Conservation (phyloP, 2,113 vertebrate species). For the Dasyornis broadbenti region DNA sequence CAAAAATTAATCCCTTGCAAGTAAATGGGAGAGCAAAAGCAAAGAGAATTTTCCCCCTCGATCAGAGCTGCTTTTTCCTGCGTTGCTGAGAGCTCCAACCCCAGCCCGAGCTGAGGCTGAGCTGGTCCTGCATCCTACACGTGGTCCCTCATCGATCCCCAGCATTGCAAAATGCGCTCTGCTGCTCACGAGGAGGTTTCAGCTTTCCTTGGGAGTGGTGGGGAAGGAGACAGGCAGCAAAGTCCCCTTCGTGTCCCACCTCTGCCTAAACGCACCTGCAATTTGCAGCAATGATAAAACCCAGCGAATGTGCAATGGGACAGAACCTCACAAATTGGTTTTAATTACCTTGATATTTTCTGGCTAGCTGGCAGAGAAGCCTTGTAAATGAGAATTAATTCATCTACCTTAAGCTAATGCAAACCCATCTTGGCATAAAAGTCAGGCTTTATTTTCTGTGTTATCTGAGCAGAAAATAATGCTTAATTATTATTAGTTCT, state of each 20-base stretch:
- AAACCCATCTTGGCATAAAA: constrained; percentile 61
- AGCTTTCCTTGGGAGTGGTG: neutral
- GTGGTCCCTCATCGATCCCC: neutral
- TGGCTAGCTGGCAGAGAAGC: constrained; percentile 36
- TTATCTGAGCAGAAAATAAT: constrained; percentile 68
- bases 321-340: constrained; percentile 55
- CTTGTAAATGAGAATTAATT: constrained; percentile 66
- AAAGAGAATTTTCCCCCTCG: neutral
- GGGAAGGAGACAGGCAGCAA: neutral
- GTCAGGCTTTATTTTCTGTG: constrained; percentile 61
- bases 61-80: neutral
- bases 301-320: constrained; percentile 43
- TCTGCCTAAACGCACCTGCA: constrained; percentile 38
- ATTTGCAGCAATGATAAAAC: constrained; percentile 29
- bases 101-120: neutral
- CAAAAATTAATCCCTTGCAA: neutral
- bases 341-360: constrained; percentile 62
- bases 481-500: constrained; percentile 67
- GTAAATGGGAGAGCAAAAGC: neutral
- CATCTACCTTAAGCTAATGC: constrained; percentile 62
- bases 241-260: constrained; percentile 10
- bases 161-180: fast-evolving
- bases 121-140: neutral
- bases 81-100: neutral
- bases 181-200: neutral